These are phyloP conservation scores for Eremobia ochroleuca DNA, from an alignment of 2,888 invertebrate genomes.

Conservation along the genomic window DNA sequence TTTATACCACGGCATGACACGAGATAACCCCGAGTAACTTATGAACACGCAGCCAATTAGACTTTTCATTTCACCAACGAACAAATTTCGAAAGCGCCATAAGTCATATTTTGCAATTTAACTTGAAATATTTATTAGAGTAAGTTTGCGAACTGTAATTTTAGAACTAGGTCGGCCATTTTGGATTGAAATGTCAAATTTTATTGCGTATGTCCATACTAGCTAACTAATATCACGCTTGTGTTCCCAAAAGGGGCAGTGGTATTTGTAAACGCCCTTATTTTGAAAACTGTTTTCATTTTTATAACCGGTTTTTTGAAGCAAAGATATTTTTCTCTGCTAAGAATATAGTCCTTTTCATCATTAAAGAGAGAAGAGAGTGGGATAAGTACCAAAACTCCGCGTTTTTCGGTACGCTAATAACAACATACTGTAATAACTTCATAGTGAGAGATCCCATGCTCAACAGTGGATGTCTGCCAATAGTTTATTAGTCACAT, in stretches of 20 bases:
- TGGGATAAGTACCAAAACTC: background rate
- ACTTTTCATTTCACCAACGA: conserved; percentile 27
- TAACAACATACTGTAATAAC: background rate
- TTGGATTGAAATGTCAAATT: conserved; percentile 46
- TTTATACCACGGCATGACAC: background rate
- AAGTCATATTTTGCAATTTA: conserved; percentile 62
- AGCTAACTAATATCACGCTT: background rate
- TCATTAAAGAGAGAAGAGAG: background rate
- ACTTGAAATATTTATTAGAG: conserved; percentile 51
- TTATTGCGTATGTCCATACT: conserved; percentile 19
- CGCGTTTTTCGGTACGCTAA: no score
- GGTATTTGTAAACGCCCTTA: background rate
- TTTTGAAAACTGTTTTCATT: background rate
- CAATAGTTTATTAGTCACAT: background rate
- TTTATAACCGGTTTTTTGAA: background rate
- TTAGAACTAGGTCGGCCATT: conserved; percentile 59
- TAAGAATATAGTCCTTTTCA: background rate
- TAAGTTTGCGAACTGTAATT: conserved; percentile 53
- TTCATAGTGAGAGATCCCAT: background rate
- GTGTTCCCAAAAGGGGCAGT: background rate
- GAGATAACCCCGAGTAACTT: background rate
- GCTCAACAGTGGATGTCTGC: background rate
- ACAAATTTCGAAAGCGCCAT: conserved; percentile 41
- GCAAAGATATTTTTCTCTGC: background rate
- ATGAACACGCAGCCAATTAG: conserved; percentile 10